Percentiles rank a stretch among this genome's conserved stretches.
Evolutionary conservation across 2,113 vertebrate species (phyloP).

Genomic region (Isurus oxyrinchus): DNA sequence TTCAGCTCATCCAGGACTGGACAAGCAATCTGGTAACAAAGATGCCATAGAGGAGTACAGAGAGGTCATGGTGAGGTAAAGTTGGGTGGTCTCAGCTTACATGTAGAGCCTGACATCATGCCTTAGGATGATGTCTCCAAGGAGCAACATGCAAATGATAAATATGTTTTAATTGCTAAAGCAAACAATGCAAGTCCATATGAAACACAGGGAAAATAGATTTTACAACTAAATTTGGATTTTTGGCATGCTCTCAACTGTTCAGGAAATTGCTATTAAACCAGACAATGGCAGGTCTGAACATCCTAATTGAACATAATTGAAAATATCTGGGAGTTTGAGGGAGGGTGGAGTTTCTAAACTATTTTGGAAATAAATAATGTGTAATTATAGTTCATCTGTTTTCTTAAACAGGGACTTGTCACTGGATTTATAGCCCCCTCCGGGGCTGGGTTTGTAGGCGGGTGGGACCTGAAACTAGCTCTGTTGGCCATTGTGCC

Average conservation of each 20-base stretch:
- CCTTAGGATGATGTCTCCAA: background rate
- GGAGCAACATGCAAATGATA: background rate
- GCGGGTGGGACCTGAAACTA: too few species aligned
- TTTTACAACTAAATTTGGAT: constrained; percentile 25
- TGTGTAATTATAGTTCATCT: background rate
- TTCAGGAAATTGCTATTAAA: constrained; percentile 8
- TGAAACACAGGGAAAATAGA: background rate
- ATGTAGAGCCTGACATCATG: background rate
- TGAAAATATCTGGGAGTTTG: constrained; percentile 10
- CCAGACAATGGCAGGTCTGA: background rate
- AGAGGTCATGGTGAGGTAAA: background rate
- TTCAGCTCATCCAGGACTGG: background rate
- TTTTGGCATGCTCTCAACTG: background rate
- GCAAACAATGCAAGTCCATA: background rate
- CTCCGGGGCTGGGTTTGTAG: too few species aligned
- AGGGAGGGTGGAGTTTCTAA: constrained; percentile 12
- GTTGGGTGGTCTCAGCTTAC: background rate
- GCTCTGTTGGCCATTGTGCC: too few species aligned
- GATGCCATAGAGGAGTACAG: background rate
- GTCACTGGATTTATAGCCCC: too few species aligned
- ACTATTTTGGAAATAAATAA: background rate
- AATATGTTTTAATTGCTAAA: background rate
- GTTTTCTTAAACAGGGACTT: background rate
- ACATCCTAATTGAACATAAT: constrained; percentile 8
- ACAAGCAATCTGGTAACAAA: background rate